Evolutionary conservation across 2,888 invertebrate species (phyloP).

Genomic region (Melieria picta): DNA sequence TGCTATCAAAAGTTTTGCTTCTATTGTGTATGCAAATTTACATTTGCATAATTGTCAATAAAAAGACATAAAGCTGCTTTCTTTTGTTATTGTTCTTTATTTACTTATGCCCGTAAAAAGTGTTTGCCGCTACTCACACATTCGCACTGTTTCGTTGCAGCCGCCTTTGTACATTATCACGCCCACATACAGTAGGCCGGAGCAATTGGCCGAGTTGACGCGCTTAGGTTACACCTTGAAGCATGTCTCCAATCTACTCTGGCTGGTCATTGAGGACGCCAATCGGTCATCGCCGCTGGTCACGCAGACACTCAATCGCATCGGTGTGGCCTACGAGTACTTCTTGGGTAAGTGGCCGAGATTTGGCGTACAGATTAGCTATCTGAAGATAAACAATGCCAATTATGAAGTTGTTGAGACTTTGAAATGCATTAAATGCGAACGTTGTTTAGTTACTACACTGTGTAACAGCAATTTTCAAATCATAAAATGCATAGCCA

Average conservation of each 20-base stretch:
- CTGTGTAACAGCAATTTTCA: constrained; percentile 11
- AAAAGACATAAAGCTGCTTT: constrained; percentile 11
- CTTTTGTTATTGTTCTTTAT: constrained; percentile 12
- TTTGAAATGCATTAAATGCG: too few species aligned
- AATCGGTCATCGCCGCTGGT: constrained; percentile 67
- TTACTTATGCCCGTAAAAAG: neutral
- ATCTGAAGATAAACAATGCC: too few species aligned
- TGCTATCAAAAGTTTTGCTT: neutral
- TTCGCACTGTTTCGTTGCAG: constrained; percentile 45
- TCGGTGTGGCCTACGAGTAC: constrained; percentile 70
- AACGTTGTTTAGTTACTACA: neutral
- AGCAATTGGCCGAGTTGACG: constrained; percentile 84
- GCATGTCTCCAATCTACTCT: constrained; percentile 74
- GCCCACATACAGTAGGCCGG: constrained; percentile 78
- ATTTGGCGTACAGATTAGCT: too few species aligned
- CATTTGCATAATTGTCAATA: constrained; percentile 23
- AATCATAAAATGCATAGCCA: too few species aligned
- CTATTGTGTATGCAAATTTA: neutral
- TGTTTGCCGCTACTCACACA: neutral
- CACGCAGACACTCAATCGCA: constrained; percentile 67
- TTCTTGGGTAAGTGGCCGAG: constrained; percentile 68
- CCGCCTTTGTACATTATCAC: constrained; percentile 76
- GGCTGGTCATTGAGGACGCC: constrained; percentile 82
- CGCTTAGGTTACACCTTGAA: constrained; percentile 77
- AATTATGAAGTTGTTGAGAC: too few species aligned